A percentile compares a stretch with the other conserved stretches of the same genome.
Evolutionary conservation across 2,888 invertebrate species (phyloP).

Genomic region (Aplocera efformata): DNA sequence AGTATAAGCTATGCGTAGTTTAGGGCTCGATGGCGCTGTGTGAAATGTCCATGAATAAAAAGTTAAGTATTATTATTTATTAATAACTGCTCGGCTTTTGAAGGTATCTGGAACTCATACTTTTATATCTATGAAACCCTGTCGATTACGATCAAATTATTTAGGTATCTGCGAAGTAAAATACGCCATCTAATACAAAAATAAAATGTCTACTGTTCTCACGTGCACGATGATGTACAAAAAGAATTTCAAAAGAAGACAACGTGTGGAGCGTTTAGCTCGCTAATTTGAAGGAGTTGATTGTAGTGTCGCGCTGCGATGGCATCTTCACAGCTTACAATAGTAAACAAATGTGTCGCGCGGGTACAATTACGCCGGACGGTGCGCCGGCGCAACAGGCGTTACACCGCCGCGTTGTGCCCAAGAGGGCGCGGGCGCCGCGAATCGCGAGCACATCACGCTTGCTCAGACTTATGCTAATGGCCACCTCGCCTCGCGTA

Average conservation of each 20-base stretch:
- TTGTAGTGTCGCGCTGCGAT: constrained; percentile 62
- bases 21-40: no score
- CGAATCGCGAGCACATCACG: constrained; percentile 73
- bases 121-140: no score
- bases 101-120: no score
- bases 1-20: constrained; percentile 1
- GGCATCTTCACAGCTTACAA: constrained; percentile 78
- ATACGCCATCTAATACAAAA: no score
- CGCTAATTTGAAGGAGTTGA: constrained; percentile 72
- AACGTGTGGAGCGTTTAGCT: constrained; percentile 42
- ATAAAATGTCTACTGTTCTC: no score
- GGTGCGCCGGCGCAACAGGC: constrained; percentile 39
- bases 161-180: no score
- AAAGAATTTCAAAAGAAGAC: constrained; percentile 14
- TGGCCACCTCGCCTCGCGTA: constrained; percentile 70
- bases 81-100: no score
- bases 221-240: background rate
- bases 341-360: constrained; percentile 78
- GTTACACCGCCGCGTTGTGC: constrained; percentile 40
- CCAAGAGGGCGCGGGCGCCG: constrained; percentile 57
- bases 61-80: no score
- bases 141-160: no score
- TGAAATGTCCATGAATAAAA: no score
- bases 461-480: constrained; percentile 76
- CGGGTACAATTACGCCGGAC: constrained; percentile 63